These are phyloP conservation scores for Julus scanicus DNA, from an alignment of 2,888 invertebrate species.

Conservation along the genomic window DNA sequence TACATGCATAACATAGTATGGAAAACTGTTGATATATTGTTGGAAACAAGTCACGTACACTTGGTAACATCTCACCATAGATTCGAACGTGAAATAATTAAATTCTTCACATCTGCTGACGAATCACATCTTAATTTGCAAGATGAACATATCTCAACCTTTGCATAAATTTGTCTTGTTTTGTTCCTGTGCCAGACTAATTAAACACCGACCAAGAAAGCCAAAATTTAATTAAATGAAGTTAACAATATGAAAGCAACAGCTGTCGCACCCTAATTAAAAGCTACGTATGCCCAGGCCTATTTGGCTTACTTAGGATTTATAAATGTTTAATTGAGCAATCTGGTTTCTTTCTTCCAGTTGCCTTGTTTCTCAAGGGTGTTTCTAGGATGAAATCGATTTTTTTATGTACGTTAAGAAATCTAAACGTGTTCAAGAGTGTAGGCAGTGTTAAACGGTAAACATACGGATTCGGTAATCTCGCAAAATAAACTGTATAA, in stretches of 20 bases:
- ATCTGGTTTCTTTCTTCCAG: slow-evolving; percentile 6
- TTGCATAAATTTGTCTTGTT: background rate
- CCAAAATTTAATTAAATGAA: slow-evolving; percentile 12
- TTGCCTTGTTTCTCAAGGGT: background rate
- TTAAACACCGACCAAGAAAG: background rate
- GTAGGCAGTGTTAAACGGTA: background rate
- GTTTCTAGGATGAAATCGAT: background rate
- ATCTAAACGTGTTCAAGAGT: background rate
- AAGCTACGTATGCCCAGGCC: background rate
- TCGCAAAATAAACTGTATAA: background rate
- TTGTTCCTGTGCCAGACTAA: background rate
- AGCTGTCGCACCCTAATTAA: background rate
- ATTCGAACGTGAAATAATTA: too few species aligned
- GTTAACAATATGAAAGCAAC: background rate
- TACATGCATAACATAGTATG: too few species aligned
- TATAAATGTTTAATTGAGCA: slow-evolving; percentile 25
- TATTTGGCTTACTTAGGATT: slow-evolving; percentile 30
- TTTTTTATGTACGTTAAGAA: background rate
- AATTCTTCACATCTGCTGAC: too few species aligned
- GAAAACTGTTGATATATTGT: too few species aligned
- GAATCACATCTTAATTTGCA: background rate
- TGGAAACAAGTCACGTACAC: too few species aligned
- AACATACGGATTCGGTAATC: background rate
- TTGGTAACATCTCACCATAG: too few species aligned
- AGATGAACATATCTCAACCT: background rate